Evolutionary conservation across 2,797 vertebrate species (phyloP).

Genomic region (Galago senegalensis): DNA sequence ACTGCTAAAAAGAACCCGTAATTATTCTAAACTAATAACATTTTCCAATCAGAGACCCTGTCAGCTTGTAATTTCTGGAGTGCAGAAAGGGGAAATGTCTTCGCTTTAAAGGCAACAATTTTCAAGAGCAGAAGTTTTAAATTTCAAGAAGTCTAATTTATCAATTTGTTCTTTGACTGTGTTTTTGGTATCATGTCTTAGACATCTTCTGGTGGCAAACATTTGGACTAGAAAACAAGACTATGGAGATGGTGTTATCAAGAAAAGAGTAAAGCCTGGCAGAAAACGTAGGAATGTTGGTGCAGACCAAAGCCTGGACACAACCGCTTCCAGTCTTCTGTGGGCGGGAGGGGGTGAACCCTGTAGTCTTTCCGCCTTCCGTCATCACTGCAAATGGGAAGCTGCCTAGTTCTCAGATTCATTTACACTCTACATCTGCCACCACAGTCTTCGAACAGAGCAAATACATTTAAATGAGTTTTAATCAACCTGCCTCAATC

Average conservation of each 20-base stretch:
- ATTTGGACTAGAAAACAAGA: background rate
- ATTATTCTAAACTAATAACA: constrained; percentile 53
- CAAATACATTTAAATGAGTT: constrained; percentile 88
- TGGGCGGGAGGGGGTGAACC: too few species aligned
- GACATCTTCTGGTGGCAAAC: background rate
- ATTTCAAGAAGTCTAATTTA: background rate
- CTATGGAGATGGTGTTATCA: background rate
- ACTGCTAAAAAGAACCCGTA: constrained; percentile 46
- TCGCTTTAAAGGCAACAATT: constrained; percentile 20
- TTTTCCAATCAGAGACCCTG: constrained; percentile 70
- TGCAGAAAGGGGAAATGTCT: background rate
- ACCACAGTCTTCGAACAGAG: constrained; percentile 79
- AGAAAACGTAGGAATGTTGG: background rate
- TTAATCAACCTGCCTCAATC: constrained; percentile 89
- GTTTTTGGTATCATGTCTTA: background rate
- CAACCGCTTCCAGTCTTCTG: background rate
- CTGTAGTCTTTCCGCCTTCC: constrained; percentile 23
- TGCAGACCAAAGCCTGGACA: background rate
- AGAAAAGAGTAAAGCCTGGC: background rate
- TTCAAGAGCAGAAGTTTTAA: background rate
- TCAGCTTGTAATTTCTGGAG: constrained; percentile 55
- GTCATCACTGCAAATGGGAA: constrained; percentile 57
- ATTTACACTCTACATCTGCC: constrained; percentile 73
- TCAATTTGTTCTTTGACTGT: background rate
- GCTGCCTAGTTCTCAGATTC: constrained; percentile 53